phyloP scores from a whole-genome alignment of 2,113 vertebrate species.

The Phocoena sinus region DNA sequence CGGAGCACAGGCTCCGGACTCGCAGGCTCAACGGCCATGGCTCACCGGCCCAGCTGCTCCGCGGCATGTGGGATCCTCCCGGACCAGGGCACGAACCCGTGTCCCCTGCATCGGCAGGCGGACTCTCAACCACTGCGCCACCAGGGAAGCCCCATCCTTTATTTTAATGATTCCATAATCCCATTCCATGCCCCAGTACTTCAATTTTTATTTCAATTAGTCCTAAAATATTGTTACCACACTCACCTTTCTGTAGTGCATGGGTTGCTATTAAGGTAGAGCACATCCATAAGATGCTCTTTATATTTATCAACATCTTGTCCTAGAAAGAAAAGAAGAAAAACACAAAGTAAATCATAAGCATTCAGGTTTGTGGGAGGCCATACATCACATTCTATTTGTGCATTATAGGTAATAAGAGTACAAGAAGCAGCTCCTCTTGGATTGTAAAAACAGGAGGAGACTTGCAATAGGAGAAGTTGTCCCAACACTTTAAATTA shows the following conservation, averaged over 20 bases:
- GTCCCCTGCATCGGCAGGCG: too few relatives aligned
- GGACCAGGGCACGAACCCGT: too few relatives aligned
- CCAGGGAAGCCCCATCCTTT: background rate
- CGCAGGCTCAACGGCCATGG: too few relatives aligned
- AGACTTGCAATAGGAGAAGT: background rate
- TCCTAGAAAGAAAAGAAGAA: constrained; percentile 78
- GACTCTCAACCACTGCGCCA: too few relatives aligned
- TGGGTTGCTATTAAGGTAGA: constrained; percentile 82
- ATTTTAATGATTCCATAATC: background rate
- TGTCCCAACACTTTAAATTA: constrained; percentile 9
- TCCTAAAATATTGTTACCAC: background rate
- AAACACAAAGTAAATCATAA: constrained; percentile 58
- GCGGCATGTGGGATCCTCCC: too few relatives aligned
- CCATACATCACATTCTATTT: background rate
- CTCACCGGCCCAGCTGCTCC: too few relatives aligned
- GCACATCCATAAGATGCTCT: constrained; percentile 91
- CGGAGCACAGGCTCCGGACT: too few relatives aligned
- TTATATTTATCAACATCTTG: constrained; percentile 93
- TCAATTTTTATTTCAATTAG: background rate
- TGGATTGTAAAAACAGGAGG: background rate
- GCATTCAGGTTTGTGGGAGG: background rate
- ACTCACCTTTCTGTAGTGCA: constrained; percentile 83
- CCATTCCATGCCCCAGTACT: background rate
- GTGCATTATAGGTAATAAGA: background rate
- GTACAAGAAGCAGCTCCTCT: background rate